Percentiles rank a stretch among this genome's conserved stretches.
Conservation (phyloP, 1,140 invertebrate species). For the Panagrolaimus sp. region DNA sequence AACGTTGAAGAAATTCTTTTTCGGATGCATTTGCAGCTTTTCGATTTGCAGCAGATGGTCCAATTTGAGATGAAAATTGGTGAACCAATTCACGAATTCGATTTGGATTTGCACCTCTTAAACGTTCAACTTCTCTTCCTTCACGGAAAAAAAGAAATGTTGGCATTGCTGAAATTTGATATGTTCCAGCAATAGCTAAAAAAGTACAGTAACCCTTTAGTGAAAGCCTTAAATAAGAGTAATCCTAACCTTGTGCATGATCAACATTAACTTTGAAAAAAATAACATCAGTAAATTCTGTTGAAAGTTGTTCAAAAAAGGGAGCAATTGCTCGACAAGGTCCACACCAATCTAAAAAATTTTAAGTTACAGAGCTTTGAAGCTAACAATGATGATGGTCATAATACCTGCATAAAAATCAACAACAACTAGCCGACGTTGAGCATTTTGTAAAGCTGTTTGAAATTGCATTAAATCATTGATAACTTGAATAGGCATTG, state of each 20-base stretch:
- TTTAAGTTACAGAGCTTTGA: too few relatives aligned
- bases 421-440: slow-evolving; percentile 29
- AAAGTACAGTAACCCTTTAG: neutral
- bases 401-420: slow-evolving; percentile 36
- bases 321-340: slow-evolving; percentile 44
- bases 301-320: slow-evolving; percentile 36
- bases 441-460: neutral
- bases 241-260: slow-evolving; percentile 37
- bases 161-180: slow-evolving; percentile 43
- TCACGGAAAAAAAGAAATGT: slow-evolving; percentile 42
- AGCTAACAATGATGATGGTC: too few relatives aligned
- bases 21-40: slow-evolving; percentile 32
- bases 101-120: slow-evolving; percentile 36
- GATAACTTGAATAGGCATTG: slow-evolving; percentile 5
- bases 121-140: slow-evolving; percentile 31
- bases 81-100: slow-evolving; percentile 23
- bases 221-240: too few relatives aligned
- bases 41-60: slow-evolving; percentile 6
- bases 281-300: slow-evolving; percentile 33
- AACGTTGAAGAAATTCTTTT: slow-evolving; percentile 24
- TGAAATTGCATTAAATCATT: neutral
- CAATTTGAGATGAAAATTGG: neutral
- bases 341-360: slow-evolving; percentile 30
- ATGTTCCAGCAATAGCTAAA: slow-evolving; percentile 32
- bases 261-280: slow-evolving; percentile 48